Base-by-base conservation (phyloP, 2,797 vertebrate species). In the Taenioides sp. region DNA sequence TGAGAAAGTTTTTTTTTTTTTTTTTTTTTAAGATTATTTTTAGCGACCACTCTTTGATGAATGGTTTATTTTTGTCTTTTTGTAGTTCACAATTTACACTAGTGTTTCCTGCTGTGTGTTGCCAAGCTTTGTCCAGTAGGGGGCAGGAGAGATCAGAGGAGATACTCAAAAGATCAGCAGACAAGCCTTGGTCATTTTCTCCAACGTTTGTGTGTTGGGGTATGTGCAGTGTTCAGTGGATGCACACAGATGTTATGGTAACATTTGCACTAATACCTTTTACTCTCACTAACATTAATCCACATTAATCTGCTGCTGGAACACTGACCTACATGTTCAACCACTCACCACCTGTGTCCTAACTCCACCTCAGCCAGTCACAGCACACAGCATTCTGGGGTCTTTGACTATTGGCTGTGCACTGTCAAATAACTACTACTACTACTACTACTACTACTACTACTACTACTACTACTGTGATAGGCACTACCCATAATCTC, bases 321-420 rank as follows among this genome's bases (percentile, higher is more conserved):
- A 90, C 79, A 88, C 80, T 90, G 88, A 91, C 88, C 86, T 80
- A 89, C 74, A 90, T 86, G 71, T 84, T 58, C 67, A 67, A 74
- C 69, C 78, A 47, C 71, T 74, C 75, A 67, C 73, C 77, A 81
- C 80, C 80, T 86, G 78, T 71, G 77, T 57, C 22, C 85, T 80
- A 54, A 16, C 70, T 31, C 23, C 37, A 23, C 1, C 5, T 22
- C 67, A 22, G 76, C 81, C 79, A 84, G 73, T 85, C 10, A 75
- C 20, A 40, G 23, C 25, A 65, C 34, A 9, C 54, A n/a, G 1
- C 52, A 17, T 3, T 55, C 12, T 54, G 4, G 25, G 63, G 37
- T 65, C 58, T 4, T 37, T n/a, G 25, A 55, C 18, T 3, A 66
- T 61, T 65, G 59, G 65, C 20, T 67, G 20, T 0, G 27, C 7